Conservation (phyloP, 1,140 invertebrate genomes). For the Mamestra configurata region DNA sequence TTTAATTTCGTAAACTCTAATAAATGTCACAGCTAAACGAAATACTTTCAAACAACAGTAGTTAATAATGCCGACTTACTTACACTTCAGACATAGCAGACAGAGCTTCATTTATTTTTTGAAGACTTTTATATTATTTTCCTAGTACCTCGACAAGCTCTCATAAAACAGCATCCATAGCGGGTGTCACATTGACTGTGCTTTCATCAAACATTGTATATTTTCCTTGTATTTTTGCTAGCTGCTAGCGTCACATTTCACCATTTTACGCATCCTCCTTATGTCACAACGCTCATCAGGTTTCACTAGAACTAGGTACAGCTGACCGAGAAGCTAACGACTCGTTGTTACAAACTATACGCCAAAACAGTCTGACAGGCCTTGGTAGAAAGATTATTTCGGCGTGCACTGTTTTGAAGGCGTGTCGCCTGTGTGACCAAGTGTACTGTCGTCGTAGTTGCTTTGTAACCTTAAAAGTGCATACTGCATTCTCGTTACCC, state of each 20-base stretch:
- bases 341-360: neutral
- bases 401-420: constrained; percentile 21
- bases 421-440: constrained; percentile 51
- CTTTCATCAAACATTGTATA: neutral
- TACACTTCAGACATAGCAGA: too few species aligned
- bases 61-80: too few species aligned
- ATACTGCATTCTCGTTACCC: constrained; percentile 76
- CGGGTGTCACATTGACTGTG: neutral
- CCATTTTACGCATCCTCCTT: constrained; percentile 51
- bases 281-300: constrained; percentile 56
- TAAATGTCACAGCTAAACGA: too few species aligned
- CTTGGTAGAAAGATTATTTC: constrained; percentile 19
- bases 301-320: constrained; percentile 62
- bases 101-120: too few species aligned
- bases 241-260: neutral
- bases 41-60: too few species aligned
- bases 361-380: neutral
- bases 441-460: constrained; percentile 58
- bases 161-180: neutral
- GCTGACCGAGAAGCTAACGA: constrained; percentile 46
- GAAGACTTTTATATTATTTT: neutral
- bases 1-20: neutral
- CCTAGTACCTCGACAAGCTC: neutral
- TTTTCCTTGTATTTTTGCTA: constrained; percentile 14
- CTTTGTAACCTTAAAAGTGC: constrained; percentile 81